Evolutionary conservation across 2,113 vertebrate genomes (phyloP).

Genomic region (Phalacrocorax brasilianus): DNA sequence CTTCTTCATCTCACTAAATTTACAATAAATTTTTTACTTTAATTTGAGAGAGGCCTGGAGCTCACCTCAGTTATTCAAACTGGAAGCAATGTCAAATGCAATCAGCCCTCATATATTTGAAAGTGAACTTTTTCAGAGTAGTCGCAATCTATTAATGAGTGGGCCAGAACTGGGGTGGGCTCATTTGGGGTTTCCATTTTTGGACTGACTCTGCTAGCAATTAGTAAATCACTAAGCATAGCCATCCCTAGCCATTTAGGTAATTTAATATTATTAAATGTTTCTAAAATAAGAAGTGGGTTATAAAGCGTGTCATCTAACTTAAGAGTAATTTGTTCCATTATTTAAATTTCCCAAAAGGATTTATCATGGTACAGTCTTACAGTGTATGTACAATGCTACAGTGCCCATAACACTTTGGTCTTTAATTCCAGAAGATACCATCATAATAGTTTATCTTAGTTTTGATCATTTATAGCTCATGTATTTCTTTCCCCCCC

Average conservation of each 20-base stretch:
- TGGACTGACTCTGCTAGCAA: slow-evolving; percentile 62
- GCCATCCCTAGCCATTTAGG: slow-evolving; percentile 67
- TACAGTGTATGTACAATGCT: neutral
- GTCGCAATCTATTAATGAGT: neutral
- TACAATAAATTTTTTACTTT: neutral
- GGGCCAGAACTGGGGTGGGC: slow-evolving; percentile 47
- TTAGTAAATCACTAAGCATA: slow-evolving; percentile 64
- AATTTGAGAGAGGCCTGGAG: neutral
- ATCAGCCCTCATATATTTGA: neutral
- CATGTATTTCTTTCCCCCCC: neutral
- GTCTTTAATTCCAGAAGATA: slow-evolving; percentile 2
- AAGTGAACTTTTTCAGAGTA: slow-evolving; percentile 8
- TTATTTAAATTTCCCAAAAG: slow-evolving; percentile 58
- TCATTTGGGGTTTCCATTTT: slow-evolving; percentile 71
- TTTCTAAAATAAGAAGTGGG: slow-evolving; percentile 78
- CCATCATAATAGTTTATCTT: neutral
- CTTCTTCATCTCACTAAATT: neutral
- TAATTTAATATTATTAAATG: slow-evolving; percentile 75
- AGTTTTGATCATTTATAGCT: neutral
- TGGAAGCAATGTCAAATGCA: neutral
- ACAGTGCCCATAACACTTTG: neutral
- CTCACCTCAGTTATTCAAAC: neutral
- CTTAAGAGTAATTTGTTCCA: slow-evolving; percentile 62
- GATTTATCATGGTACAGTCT: neutral
- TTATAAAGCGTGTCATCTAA: slow-evolving; percentile 65